Percentiles rank a stretch among this genome's conserved stretches.
phyloP scores from a whole-genome alignment of 2,888 invertebrate genomes.

The Trachelus tabidus region DNA sequence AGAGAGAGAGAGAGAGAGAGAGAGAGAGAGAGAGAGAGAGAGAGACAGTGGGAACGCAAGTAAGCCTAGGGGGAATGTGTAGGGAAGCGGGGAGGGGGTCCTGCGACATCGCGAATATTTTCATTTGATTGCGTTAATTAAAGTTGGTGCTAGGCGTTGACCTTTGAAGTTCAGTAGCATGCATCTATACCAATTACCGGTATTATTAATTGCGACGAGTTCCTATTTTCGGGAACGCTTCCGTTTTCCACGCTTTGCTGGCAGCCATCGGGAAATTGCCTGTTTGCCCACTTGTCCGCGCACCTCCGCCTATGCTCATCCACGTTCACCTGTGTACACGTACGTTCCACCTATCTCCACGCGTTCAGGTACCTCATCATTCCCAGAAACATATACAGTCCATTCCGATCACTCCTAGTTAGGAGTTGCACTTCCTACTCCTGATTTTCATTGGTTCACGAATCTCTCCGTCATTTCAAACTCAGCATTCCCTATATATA shows the following conservation, averaged over 20 bases:
- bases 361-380: background rate
- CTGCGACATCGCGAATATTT: constrained; percentile 51
- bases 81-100: background rate
- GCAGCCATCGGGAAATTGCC: background rate
- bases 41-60: background rate
- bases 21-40: too few species aligned
- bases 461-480: background rate
- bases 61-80: background rate
- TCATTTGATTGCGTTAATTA: constrained; percentile 61
- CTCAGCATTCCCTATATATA: background rate
- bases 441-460: background rate
- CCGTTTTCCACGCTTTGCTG: background rate
- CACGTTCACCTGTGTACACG: background rate
- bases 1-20: too few species aligned
- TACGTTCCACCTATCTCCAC: background rate
- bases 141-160: constrained; percentile 49
- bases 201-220: constrained; percentile 40
- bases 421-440: background rate
- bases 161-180: constrained; percentile 55
- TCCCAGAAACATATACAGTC: background rate
- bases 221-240: constrained; percentile 2
- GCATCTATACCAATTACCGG: constrained; percentile 48
- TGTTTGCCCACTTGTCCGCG: background rate
- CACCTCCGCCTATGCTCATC: background rate
- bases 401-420: background rate